Evolutionary conservation across 1,140 invertebrate genomes (phyloP), one percentile per base, ranked within the genome.

Genomic region (Zaprionus davidi): DNA sequence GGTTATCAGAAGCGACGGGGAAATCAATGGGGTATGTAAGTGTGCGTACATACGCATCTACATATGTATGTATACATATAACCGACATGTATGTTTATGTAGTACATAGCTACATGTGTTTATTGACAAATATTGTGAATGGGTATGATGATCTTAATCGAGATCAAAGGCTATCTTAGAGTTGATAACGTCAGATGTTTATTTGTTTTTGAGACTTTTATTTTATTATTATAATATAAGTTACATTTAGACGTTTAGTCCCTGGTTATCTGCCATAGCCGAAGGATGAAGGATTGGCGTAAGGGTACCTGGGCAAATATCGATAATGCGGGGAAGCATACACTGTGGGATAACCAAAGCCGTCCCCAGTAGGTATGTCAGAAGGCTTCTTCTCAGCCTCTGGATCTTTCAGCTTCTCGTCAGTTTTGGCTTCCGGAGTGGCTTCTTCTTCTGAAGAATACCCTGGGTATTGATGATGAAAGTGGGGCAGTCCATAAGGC

Each of bases 1-100:
- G 84, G 84, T 83, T 87, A 87, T 87, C 83, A 67, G 46, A 17
- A 44, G 38, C 73, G 55, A 67, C 26, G 67, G 51, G 22, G 15
- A 63, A 76, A 68, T 70, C 62, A 70, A 73, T 70, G 22, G 58
- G 41, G n/a, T 71, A 56, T 51, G 20, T 46, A 24, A 22, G 15
- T 44, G n/a, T 24, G 11, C 2, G 15, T 59, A 38, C 2, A 6
- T 5, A 4, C 17, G 34, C 34, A 60, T 12, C 22, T 15, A 34
- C 15, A n/a, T 57, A 57, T 31, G 12, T 17, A 34, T 34, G 31
- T 9, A 31, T 31, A 3, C 28, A 9, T 34, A 34, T 34, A 34
- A 34, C 11, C 9, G 3, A 34, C 0, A 34, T 34, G 31, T 34
- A 34, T 34, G 31, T 11, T 34, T 34, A 11, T 9, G 9, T 11